Evolutionary conservation across 2,888 invertebrate genomes (phyloP).

Genomic region (Antheraea assamensis): DNA sequence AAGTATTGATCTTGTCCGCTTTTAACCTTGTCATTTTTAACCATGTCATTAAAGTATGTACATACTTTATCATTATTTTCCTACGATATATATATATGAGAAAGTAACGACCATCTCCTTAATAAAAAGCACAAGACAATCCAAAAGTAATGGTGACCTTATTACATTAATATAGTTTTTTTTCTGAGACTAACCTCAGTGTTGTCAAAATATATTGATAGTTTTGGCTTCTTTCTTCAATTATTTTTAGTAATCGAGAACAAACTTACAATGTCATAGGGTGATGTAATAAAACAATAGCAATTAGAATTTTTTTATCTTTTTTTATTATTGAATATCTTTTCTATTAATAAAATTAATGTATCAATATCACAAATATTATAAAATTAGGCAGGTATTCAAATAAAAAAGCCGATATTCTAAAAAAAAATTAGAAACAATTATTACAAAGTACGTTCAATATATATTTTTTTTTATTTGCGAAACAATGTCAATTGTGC

Average conservation of each 20-base stretch:
- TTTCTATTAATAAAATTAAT: conserved; percentile 60
- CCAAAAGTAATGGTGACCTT: too few species aligned
- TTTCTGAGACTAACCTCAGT: too few species aligned
- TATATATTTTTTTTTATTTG: conserved; percentile 1
- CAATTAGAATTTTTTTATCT: conserved; percentile 73
- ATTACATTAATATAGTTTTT: too few species aligned
- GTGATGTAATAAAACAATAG: conserved; percentile 35
- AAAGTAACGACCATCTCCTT: too few species aligned
- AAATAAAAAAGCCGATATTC: conserved; percentile 73
- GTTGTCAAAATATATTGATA: too few species aligned
- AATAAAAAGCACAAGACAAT: too few species aligned
- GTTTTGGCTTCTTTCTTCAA: too few species aligned
- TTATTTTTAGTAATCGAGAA: neutral
- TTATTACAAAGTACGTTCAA: conserved; percentile 7
- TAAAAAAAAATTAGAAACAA: conserved; percentile 54
- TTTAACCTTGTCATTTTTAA: too few species aligned
- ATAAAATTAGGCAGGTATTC: conserved; percentile 73
- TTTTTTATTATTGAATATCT: conserved; percentile 69
- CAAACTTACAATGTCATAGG: neutral
- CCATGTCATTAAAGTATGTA: too few species aligned
- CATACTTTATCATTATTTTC: too few species aligned
- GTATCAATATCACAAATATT: conserved; percentile 76
- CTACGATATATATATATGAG: too few species aligned
- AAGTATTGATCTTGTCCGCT: too few species aligned
- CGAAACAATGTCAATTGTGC: conserved; percentile 13